phyloP scores from a whole-genome alignment of 2,113 vertebrate species.

The Dasyurus viverrinus region DNA sequence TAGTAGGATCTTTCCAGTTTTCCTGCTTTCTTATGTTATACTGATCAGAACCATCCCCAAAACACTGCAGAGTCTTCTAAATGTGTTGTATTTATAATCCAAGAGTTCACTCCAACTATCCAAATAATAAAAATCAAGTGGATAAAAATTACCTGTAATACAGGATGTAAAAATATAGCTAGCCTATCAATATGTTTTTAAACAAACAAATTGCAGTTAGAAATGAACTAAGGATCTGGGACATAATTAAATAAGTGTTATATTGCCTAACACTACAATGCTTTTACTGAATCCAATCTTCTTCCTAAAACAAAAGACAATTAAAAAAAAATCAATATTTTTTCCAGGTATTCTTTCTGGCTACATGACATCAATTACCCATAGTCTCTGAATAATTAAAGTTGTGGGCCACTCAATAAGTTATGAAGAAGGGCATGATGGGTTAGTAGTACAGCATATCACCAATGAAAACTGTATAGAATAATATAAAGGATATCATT shows the following conservation, averaged over 20 bases:
- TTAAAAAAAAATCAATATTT: background rate
- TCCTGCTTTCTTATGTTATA: background rate
- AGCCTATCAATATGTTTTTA: background rate
- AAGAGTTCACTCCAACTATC: background rate
- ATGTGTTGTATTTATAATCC: background rate
- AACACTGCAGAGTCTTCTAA: background rate
- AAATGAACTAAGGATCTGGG: background rate
- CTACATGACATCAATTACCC: background rate
- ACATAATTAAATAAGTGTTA: background rate
- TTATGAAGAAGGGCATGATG: background rate
- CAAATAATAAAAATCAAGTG: background rate
- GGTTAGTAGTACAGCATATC: background rate
- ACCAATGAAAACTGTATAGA: background rate
- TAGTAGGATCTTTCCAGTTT: background rate
- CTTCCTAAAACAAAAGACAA: background rate
- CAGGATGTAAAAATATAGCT: background rate
- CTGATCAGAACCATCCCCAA: too few relatives aligned
- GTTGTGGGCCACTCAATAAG: background rate
- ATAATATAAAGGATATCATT: background rate
- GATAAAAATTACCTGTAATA: background rate
- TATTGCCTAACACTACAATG: too few relatives aligned
- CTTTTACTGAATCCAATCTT: background rate
- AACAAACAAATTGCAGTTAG: background rate
- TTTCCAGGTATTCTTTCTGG: background rate
- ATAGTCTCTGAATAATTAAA: background rate